Percentiles rank a stretch among this genome's conserved stretches.
Evolutionary conservation across 2,113 vertebrate genomes (phyloP).

Genomic region (Anolis carolinensis): DNA sequence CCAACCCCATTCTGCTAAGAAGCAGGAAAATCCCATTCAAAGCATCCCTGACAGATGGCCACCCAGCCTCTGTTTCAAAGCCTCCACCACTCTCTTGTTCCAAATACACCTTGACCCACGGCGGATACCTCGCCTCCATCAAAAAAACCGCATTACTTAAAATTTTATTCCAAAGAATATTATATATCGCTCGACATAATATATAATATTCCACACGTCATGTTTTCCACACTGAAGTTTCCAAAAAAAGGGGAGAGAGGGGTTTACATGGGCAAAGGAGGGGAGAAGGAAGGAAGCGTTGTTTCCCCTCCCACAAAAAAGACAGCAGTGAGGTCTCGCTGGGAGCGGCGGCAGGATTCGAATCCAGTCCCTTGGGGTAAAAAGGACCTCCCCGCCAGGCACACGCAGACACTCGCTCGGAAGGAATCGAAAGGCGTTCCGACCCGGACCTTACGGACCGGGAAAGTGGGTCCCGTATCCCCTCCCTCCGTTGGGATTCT

Average conservation of each 20-base stretch:
- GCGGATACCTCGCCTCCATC: neutral
- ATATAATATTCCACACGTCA: conserved; percentile 11
- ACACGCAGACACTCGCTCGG: neutral
- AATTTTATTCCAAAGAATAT: conserved; percentile 41
- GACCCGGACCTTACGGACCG: neutral
- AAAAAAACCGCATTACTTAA: conserved; percentile 31
- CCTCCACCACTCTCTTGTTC: too few species aligned
- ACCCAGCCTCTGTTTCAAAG: too few species aligned
- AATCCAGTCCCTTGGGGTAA: neutral
- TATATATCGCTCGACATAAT: conserved; percentile 2
- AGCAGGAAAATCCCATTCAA: too few species aligned
- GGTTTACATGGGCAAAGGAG: conserved; percentile 22
- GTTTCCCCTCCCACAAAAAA: conserved; percentile 1
- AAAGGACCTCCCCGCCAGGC: neutral
- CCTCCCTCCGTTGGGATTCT: too few species aligned
- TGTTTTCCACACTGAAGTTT: conserved; percentile 34
- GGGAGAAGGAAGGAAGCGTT: neutral
- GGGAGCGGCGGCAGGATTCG: conserved; percentile 1
- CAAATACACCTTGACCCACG: too few species aligned
- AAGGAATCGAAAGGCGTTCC: neutral
- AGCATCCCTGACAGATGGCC: too few species aligned
- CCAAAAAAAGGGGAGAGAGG: conserved; percentile 21
- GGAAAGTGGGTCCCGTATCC: neutral
- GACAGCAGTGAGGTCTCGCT: conserved; percentile 36
- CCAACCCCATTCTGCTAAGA: too few species aligned